These are phyloP conservation scores for Leptopilina clavipes DNA, from an alignment of 1,140 invertebrate species.

Conservation along the genomic window DNA sequence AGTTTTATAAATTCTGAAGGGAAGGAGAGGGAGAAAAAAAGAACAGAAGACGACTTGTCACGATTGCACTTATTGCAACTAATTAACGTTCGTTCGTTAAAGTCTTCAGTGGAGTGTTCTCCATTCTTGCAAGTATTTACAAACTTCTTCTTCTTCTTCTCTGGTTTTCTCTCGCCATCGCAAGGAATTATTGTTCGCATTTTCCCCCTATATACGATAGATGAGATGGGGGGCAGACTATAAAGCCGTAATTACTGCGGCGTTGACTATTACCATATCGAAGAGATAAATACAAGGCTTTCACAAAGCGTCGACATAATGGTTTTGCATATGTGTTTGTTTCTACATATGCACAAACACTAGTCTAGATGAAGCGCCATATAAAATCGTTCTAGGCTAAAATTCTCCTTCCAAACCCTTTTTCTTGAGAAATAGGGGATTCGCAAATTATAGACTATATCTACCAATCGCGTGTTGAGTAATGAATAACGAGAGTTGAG, in stretches of 20 bases:
- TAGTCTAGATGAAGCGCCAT: constrained; percentile 38
- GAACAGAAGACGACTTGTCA: constrained; percentile 49
- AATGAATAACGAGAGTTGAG: constrained; percentile 43
- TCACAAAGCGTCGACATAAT: constrained; percentile 48
- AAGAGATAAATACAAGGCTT: constrained; percentile 62
- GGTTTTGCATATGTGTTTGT: constrained; percentile 14
- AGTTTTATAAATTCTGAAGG: not conserved
- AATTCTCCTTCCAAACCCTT: constrained; percentile 46
- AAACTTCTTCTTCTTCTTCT: not conserved
- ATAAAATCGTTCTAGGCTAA: not conserved
- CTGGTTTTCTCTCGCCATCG: not conserved
- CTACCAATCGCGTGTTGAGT: constrained; percentile 53
- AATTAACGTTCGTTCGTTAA: constrained; percentile 54
- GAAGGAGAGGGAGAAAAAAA: no score
- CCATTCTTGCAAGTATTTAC: not conserved
- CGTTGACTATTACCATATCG: constrained; percentile 64
- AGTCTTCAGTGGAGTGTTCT: constrained; percentile 5
- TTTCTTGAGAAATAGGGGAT: constrained; percentile 53
- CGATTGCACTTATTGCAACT: constrained; percentile 51
- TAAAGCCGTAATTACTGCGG: constrained; percentile 53
- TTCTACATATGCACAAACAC: constrained; percentile 50
- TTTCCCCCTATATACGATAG: not conserved
- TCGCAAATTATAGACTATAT: constrained; percentile 53
- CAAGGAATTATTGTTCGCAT: not conserved
- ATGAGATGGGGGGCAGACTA: no score